A percentile compares a stretch with the other conserved stretches of the same genome.
phyloP scores from a whole-genome alignment of 2,888 invertebrate species.

The Saturnia japonica region DNA sequence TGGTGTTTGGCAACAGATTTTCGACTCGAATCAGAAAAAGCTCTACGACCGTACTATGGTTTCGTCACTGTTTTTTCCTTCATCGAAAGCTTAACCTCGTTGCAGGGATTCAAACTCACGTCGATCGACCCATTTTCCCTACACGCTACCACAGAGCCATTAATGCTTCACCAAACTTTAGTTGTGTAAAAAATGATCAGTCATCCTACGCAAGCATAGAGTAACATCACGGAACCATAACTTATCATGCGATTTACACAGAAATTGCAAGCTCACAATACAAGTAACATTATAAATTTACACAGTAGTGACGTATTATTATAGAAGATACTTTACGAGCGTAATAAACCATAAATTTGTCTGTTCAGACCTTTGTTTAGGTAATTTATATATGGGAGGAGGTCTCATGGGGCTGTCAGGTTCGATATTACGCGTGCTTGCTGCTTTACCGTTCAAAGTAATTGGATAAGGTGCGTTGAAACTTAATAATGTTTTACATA shows the following conservation, averaged over 20 bases:
- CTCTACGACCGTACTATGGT: no score
- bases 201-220: not conserved
- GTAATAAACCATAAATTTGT: constrained; percentile 36
- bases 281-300: not conserved
- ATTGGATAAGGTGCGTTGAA: not conserved
- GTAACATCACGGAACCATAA: not conserved
- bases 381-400: constrained; percentile 28
- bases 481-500: not conserved
- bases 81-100: no score
- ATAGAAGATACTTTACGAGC: constrained; percentile 18
- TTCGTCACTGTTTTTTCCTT: no score
- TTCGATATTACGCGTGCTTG: not conserved
- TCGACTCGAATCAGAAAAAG: no score
- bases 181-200: not conserved
- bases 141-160: no score
- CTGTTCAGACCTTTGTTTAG: constrained; percentile 31
- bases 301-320: not conserved
- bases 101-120: no score
- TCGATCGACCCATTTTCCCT: no score
- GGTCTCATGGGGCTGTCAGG: constrained; percentile 17
- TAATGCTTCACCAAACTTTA: no score
- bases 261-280: not conserved
- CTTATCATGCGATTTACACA: not conserved
- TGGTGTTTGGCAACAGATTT: no score
- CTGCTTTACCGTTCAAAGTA: not conserved